Evolutionary conservation across 2,888 invertebrate species (phyloP).

Genomic region (Ditula angustiorana): DNA sequence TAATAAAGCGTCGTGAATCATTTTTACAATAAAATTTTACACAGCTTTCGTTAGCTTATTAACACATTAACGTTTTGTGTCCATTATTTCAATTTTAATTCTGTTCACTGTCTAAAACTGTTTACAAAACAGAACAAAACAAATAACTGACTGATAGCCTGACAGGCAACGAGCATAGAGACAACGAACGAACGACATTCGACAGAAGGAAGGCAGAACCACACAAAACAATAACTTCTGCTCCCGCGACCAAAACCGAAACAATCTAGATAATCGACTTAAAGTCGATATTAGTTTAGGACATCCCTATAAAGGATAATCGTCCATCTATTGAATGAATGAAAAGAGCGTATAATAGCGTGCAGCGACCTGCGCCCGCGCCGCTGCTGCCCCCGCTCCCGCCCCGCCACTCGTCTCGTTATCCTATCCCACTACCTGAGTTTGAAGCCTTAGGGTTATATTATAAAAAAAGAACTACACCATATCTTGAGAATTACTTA

Average conservation of each 20-base stretch:
- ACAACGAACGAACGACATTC: no score
- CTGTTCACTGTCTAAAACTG: no score
- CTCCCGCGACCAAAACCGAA: no score
- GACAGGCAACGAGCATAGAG: no score
- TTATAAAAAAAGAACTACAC: constrained; percentile 21
- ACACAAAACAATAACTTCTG: no score
- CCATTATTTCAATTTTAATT: no score
- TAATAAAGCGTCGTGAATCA: constrained; percentile 89
- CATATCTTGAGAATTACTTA: constrained; percentile 19
- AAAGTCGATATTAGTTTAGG: background rate
- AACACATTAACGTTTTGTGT: no score
- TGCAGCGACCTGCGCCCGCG: constrained; percentile 56
- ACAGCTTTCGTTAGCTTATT: no score
- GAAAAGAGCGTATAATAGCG: constrained; percentile 41
- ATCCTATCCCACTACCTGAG: constrained; percentile 28
- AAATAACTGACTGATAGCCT: no score
- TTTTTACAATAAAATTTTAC: constrained; percentile 54
- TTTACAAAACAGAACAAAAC: no score
- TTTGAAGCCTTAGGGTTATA: constrained; percentile 30
- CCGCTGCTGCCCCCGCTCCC: constrained; percentile 50
- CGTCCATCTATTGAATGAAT: constrained; percentile 20
- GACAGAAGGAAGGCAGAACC: no score
- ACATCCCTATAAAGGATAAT: background rate
- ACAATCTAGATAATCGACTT: background rate
- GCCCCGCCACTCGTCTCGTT: constrained; percentile 6